Percentiles rank a stretch among this genome's conserved stretches.
These are phyloP conservation scores for Epinephelus fuscoguttatus DNA, from an alignment of 2,113 vertebrate species.

Conservation along the genomic window DNA sequence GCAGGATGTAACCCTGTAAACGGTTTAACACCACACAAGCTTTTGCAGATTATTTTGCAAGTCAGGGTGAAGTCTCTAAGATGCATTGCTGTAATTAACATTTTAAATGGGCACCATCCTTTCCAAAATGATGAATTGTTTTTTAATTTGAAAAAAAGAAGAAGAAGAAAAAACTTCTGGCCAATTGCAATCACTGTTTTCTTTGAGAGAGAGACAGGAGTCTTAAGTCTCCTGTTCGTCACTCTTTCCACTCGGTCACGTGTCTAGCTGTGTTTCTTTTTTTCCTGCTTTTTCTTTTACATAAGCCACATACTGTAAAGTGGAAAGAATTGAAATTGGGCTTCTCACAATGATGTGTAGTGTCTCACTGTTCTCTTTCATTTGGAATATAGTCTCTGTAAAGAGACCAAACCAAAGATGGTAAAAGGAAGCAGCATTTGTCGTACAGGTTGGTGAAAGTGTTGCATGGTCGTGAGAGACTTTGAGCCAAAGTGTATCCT, in stretches of 20 bases:
- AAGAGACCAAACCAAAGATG: not conserved
- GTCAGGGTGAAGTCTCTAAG: slow-evolving; percentile 52
- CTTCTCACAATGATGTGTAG: not conserved
- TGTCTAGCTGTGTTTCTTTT: slow-evolving; percentile 36
- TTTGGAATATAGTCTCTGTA: not conserved
- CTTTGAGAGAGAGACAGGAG: slow-evolving; percentile 29
- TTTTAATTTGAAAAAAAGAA: slow-evolving; percentile 58
- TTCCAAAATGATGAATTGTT: slow-evolving; percentile 67
- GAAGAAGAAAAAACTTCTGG: slow-evolving; percentile 23
- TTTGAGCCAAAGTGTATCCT: not conserved
- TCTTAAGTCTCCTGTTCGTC: slow-evolving; percentile 43
- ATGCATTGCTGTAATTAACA: slow-evolving; percentile 72
- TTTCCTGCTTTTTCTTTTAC: not conserved
- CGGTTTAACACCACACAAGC: slow-evolving; percentile 39
- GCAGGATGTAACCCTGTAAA: slow-evolving; percentile 50
- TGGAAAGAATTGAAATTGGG: slow-evolving; percentile 44
- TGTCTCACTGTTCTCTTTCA: not conserved
- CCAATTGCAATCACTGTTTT: slow-evolving; percentile 28
- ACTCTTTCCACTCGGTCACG: slow-evolving; percentile 63
- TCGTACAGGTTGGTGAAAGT: not conserved
- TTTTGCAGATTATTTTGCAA: slow-evolving; percentile 55
- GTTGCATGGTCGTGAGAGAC: not conserved
- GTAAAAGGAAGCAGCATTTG: not conserved
- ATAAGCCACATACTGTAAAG: slow-evolving; percentile 20
- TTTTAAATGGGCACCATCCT: slow-evolving; percentile 66